Conservation (phyloP, 2,113 vertebrate genomes). For the Carettochelys insculpta region DNA sequence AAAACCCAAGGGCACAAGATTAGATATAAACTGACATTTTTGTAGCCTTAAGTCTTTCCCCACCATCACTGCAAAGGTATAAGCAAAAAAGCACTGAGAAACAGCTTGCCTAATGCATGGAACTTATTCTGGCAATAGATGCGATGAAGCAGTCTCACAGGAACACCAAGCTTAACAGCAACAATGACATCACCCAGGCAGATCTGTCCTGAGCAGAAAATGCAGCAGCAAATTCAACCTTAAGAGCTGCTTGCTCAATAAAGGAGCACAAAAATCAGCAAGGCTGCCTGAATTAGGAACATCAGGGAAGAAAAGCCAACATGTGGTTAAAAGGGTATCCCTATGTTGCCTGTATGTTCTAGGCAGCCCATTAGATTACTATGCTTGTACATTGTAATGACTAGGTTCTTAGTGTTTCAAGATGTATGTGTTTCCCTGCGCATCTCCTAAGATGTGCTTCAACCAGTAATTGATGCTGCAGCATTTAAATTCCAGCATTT, state of each 20-base stretch:
- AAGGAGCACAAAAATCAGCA: neutral
- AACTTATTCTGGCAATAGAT: neutral
- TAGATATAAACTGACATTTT: conserved; percentile 2
- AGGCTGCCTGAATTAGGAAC: neutral
- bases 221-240: neutral
- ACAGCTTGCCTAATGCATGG: neutral
- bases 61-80: neutral
- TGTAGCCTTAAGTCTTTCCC: neutral
- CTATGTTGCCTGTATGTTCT: neutral
- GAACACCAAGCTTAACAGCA: conserved; percentile 10
- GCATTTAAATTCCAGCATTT: neutral
- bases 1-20: neutral
- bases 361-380: neutral
- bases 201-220: neutral
- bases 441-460: no score
- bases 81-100: conserved; percentile 6
- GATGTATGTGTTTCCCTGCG: neutral
- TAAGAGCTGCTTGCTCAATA: neutral
- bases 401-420: no score
- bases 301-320: neutral
- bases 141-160: conserved; percentile 26
- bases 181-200: conserved; percentile 67
- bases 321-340: neutral
- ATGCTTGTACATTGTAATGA: neutral
- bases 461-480: no score